Conservation (phyloP, 2,888 invertebrate genomes). For the Microplitis manilae region DNA sequence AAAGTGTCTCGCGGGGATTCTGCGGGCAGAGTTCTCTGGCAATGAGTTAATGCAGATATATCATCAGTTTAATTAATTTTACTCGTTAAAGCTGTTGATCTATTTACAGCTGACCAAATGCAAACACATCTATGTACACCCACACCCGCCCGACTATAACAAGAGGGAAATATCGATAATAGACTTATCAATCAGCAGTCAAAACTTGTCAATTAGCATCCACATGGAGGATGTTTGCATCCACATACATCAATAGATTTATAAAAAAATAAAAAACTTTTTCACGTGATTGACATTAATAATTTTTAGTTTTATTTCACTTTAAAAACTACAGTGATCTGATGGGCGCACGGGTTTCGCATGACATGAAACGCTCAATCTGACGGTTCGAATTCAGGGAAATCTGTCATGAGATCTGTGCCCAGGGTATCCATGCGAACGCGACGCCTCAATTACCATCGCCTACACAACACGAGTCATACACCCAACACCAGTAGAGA, state of each 20-base stretch:
- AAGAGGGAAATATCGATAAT: neutral
- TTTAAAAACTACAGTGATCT: neutral
- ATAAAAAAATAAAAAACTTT: neutral
- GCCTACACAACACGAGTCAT: neutral
- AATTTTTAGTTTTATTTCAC: constrained; percentile 26
- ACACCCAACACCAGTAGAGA: no score
- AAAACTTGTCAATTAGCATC: constrained; percentile 9
- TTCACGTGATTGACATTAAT: constrained; percentile 29
- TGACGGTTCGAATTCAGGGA: constrained; percentile 31
- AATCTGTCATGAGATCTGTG: constrained; percentile 39
- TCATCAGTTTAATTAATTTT: neutral
- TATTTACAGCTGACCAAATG: neutral
- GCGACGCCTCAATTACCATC: constrained; percentile 41
- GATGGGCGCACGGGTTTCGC: constrained; percentile 16
- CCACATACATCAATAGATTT: neutral
- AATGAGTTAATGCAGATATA: neutral
- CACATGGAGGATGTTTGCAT: neutral
- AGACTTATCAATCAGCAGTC: constrained; percentile 10
- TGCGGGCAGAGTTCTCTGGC: neutral
- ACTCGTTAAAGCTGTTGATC: neutral
- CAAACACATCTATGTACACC: neutral
- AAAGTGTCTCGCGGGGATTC: neutral
- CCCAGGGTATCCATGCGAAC: constrained; percentile 31
- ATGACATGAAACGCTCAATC: constrained; percentile 36
- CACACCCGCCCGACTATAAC: neutral